A percentile compares a stretch with the other conserved stretches of the same genome.
Evolutionary conservation across 2,888 invertebrate species (phyloP).

Genomic region (Phorcus lineatus): DNA sequence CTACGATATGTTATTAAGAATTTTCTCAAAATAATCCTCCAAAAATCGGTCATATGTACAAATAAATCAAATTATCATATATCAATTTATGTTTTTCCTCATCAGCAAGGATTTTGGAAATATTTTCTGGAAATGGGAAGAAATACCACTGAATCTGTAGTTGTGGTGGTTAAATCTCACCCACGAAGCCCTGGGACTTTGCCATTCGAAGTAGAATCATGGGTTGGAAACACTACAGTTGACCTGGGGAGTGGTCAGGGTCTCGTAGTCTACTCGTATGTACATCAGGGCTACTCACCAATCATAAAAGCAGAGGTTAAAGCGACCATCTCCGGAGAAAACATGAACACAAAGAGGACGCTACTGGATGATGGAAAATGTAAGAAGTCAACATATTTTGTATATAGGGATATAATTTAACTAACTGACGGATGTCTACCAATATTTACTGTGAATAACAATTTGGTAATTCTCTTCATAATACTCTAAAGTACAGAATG

Average conservation of each 20-base stretch:
- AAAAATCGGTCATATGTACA: too few relatives aligned
- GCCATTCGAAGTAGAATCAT: background rate
- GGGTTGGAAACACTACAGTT: background rate
- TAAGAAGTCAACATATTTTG: too few relatives aligned
- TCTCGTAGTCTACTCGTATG: background rate
- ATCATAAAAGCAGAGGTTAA: background rate
- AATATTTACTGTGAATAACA: too few relatives aligned
- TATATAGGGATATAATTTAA: too few relatives aligned
- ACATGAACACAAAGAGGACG: too few relatives aligned
- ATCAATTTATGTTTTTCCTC: background rate
- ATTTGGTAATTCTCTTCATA: too few relatives aligned
- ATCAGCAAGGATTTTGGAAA: background rate
- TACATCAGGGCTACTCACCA: background rate
- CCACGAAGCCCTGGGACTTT: background rate
- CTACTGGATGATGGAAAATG: too few relatives aligned
- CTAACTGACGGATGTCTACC: too few relatives aligned
- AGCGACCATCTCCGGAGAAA: background rate
- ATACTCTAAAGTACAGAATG: too few relatives aligned
- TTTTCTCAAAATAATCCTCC: too few relatives aligned
- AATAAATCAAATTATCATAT: too few relatives aligned
- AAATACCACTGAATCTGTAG: background rate
- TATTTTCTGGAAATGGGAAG: background rate
- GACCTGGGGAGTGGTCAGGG: background rate
- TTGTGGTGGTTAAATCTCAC: background rate
- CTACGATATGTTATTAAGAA: too few relatives aligned